Evolutionary conservation across 2,113 vertebrate species (phyloP).

Genomic region (Dromas ardeola): DNA sequence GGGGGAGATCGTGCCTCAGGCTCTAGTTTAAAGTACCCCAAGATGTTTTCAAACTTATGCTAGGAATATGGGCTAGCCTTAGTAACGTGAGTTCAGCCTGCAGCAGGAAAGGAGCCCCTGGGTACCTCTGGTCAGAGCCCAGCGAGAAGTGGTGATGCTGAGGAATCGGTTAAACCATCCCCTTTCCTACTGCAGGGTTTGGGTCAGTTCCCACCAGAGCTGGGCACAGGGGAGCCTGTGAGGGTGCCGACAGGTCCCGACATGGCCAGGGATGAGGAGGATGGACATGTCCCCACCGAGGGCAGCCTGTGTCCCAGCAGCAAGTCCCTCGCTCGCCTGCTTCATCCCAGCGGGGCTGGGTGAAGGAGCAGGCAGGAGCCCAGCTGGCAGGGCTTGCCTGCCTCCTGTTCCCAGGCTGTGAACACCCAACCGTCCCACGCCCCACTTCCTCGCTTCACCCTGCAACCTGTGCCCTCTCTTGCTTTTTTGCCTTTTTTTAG

Average conservation of each 20-base stretch:
- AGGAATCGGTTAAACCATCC: background rate
- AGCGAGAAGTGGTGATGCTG: rapidly evolving
- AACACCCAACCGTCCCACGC: rapidly evolving
- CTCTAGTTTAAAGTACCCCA: background rate
- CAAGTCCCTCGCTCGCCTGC: background rate
- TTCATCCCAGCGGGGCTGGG: background rate
- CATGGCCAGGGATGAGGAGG: background rate
- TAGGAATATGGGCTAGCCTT: background rate
- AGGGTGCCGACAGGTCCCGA: background rate
- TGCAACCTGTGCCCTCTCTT: background rate
- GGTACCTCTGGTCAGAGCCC: background rate
- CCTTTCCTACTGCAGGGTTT: background rate
- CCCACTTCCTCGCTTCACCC: rapidly evolving
- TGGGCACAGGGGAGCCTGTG: background rate
- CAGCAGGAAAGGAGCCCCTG: background rate
- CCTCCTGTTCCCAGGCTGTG: background rate
- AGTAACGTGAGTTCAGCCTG: rapidly evolving
- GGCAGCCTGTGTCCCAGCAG: background rate
- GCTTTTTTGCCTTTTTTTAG: background rate
- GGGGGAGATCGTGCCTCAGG: rapidly evolving
- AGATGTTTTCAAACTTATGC: background rate
- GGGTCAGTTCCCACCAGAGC: background rate
- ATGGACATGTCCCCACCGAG: rapidly evolving
- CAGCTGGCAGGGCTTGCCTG: background rate
- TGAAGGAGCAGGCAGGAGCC: background rate